Evolutionary conservation across 2,113 vertebrate genomes (phyloP), one percentile per base, ranked within the genome.

Genomic region (Tympanuchus pallidicinctus): DNA sequence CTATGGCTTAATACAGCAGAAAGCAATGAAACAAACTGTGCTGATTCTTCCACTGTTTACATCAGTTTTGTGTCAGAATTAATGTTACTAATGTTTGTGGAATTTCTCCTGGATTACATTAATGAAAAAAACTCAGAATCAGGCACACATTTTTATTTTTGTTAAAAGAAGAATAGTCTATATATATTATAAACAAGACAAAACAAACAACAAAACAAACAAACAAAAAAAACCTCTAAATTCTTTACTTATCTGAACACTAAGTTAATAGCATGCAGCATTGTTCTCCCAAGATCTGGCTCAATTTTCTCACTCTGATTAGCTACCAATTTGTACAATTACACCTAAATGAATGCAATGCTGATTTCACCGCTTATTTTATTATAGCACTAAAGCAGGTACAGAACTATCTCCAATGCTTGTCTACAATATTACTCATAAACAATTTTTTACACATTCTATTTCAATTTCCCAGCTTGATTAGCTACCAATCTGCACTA

Each of bases 261-360:
- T 60, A 97, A 89, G 42, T 66, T 90, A 96, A 96, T 82, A 96
- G 48, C 63, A 92, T 70, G 89, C 38, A 86, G n/a, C 38, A 96
- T 92, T 97, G 88, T 95, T 95, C 86, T 95, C 82, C 65, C 27
- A 38, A 96, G 76, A 36, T 60, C 56, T 61, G 57, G 59, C 83
- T 97, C 86, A 94, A 83, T 97, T 96, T 97, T 97, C 94, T 83
- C 73, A 81, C 61, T 94, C 82, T 96, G 92, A 97, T 97, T 97
- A 97, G 90, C 87, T 95, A 91, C 89, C 94, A 97, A 93, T 97
- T 97, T 97, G 95, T 92, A 97, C 90, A 97, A 97, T 97, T 97
- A 93, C 38, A 96, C 82, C 48, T 96, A 96, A 97, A 96, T 96
- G 78, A 81, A 90, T 94, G 64, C 74, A 96, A 76, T 94, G 82